phyloP scores from a whole-genome alignment of 2,888 invertebrate species.

The Chymomyza procnemis region DNA sequence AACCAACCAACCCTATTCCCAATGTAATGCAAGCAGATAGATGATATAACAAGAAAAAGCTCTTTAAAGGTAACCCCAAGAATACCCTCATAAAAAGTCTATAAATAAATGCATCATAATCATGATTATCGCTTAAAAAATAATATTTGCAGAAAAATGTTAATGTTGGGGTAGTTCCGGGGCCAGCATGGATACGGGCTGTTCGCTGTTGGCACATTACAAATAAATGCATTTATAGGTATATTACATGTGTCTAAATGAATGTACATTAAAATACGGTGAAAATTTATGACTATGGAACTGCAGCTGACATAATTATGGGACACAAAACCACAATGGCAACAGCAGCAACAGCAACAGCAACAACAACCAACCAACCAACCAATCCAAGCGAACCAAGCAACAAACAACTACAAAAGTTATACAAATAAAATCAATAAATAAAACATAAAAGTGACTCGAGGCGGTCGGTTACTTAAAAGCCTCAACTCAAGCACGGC shows the following conservation, averaged over 20 bases:
- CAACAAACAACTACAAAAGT: slow-evolving; percentile 13
- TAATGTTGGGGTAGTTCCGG: slow-evolving; percentile 20
- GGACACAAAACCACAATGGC: slow-evolving; percentile 58
- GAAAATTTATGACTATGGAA: slow-evolving; percentile 68
- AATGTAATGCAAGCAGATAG: too few relatives aligned
- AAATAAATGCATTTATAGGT: neutral
- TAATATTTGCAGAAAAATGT: slow-evolving; percentile 51
- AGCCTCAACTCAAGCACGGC: slow-evolving; percentile 22
- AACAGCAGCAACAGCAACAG: slow-evolving; percentile 10
- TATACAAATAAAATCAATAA: slow-evolving; percentile 65
- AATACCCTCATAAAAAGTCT: neutral
- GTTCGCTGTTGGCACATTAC: neutral
- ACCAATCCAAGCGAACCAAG: too few relatives aligned
- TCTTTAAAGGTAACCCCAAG: too few relatives aligned
- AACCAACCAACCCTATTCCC: too few relatives aligned
- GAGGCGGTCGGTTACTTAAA: slow-evolving; percentile 58
- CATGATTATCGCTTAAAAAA: slow-evolving; percentile 39
- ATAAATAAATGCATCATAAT: neutral
- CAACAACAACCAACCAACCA: slow-evolving; percentile 19
- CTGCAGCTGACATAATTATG: slow-evolving; percentile 70
- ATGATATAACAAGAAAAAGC: too few relatives aligned
- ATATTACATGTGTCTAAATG: slow-evolving; percentile 21
- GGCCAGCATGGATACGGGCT: too few relatives aligned
- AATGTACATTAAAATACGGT: slow-evolving; percentile 40
- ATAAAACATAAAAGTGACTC: slow-evolving; percentile 63